Conservation (phyloP, 64 coral and sea anemone genomes). For the Dendronephthya gigantea region DNA sequence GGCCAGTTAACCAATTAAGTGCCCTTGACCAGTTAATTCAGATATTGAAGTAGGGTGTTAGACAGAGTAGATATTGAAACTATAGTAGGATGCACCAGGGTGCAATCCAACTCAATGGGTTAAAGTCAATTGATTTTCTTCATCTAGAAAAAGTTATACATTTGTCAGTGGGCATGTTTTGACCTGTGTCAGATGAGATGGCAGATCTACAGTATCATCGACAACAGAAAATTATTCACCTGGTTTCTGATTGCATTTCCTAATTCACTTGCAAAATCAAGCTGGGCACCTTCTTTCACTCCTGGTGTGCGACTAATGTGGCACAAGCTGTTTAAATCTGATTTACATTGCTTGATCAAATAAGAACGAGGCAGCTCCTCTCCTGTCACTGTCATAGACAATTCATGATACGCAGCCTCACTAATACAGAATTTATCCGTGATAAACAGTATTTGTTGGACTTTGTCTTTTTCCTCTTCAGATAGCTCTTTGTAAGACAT, state of each 20-base stretch:
- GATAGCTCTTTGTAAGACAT: not conserved
- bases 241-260: conserved; percentile 10
- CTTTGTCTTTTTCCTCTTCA: conserved; percentile 1
- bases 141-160: too few species aligned
- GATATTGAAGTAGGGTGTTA: too few species aligned
- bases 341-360: conserved; percentile 41
- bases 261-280: conserved; percentile 18
- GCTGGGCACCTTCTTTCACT: conserved; percentile 23
- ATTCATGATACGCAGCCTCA: conserved; percentile 50
- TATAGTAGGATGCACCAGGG: too few species aligned
- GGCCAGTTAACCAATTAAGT: too few species aligned
- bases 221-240: conserved; percentile 2
- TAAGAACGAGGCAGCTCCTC: conserved; percentile 26
- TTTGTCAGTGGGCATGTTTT: too few species aligned
- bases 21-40: too few species aligned
- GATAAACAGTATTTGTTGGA: not conserved
- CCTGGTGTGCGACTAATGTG: conserved; percentile 42
- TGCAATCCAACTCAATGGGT: too few species aligned
- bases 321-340: conserved; percentile 28
- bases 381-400: conserved; percentile 19
- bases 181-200: too few species aligned
- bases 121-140: too few species aligned
- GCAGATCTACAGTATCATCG: too few species aligned
- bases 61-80: too few species aligned
- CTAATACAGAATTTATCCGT: conserved; percentile 7